These are phyloP conservation scores for Toxotes jaculatrix DNA, from an alignment of 2,113 vertebrate species.

Conservation along the genomic window DNA sequence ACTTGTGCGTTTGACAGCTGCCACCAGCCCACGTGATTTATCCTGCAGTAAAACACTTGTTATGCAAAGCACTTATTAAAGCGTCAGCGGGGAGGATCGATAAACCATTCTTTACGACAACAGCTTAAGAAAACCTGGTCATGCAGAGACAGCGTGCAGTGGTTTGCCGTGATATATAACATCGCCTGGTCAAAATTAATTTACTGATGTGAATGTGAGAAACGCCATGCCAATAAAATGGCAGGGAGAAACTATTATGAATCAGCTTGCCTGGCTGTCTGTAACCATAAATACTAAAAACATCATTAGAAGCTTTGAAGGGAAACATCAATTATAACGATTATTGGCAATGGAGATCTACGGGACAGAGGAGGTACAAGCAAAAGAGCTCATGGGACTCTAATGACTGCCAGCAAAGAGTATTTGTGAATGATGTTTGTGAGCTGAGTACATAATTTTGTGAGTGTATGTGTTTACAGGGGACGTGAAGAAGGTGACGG, in stretches of 20 bases:
- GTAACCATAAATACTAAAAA: conserved; percentile 79
- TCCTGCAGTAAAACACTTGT: conserved; percentile 79
- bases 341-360: conserved; percentile 70
- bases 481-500: conserved; percentile 19
- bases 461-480: conserved; percentile 33
- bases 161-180: conserved; percentile 74
- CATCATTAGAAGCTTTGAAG: conserved; percentile 71
- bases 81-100: conserved; percentile 77
- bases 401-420: conserved; percentile 57
- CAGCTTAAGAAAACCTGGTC: conserved; percentile 78
- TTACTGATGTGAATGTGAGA: conserved; percentile 78
- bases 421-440: conserved; percentile 50
- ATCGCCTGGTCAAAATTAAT: conserved; percentile 79
- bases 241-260: conserved; percentile 72
- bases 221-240: conserved; percentile 73
- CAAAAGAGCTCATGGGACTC: conserved; percentile 58
- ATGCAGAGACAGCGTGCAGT: conserved; percentile 50
- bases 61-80: conserved; percentile 83
- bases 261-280: conserved; percentile 66
- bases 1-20: conserved; percentile 48
- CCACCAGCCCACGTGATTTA: conserved; percentile 67
- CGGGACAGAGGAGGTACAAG: conserved; percentile 50
- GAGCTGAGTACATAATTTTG: conserved; percentile 43
- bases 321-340: conserved; percentile 76
- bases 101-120: conserved; percentile 83